A percentile compares a stretch with the other conserved stretches of the same genome.
These are phyloP conservation scores for Caenorhabditis sp. DNA, from an alignment of 2,888 invertebrate genomes.

Conservation along the genomic window DNA sequence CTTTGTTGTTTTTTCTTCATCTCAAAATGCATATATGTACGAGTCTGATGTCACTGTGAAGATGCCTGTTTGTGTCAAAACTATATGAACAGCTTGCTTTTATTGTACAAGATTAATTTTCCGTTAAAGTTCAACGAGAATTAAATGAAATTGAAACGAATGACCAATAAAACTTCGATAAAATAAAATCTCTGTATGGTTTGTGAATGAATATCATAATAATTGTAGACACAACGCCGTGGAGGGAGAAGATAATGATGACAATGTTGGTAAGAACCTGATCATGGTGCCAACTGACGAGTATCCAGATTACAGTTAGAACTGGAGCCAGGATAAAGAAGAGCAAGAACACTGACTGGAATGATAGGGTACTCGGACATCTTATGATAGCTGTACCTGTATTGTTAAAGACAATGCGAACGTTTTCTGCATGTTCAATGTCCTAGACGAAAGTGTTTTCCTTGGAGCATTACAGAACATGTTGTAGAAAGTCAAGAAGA, in stretches of 20 bases:
- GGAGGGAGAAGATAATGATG: slow-evolving; percentile 8
- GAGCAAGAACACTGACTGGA: not conserved
- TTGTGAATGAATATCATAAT: slow-evolving; percentile 30
- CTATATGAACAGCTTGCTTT: no score
- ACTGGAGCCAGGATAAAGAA: no score
- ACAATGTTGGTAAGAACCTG: slow-evolving; percentile 16
- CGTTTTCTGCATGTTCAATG: not conserved
- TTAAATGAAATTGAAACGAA: no score
- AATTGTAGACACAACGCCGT: slow-evolving; percentile 27
- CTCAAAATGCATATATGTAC: no score
- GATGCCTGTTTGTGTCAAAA: no score
- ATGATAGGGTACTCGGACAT: no score
- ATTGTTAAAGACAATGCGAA: not conserved
- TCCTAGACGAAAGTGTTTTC: not conserved
- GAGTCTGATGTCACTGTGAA: no score
- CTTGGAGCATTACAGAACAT: not conserved
- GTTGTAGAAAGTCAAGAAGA: not conserved
- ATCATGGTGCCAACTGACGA: slow-evolving; percentile 12
- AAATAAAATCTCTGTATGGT: slow-evolving; percentile 33
- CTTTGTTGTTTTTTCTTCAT: no score
- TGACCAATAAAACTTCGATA: no score
- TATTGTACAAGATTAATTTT: no score
- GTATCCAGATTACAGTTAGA: not conserved
- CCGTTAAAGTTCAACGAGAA: no score
- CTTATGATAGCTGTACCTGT: not conserved